phyloP scores from a whole-genome alignment of 2,888 invertebrate species.

The Athalia cordata region DNA sequence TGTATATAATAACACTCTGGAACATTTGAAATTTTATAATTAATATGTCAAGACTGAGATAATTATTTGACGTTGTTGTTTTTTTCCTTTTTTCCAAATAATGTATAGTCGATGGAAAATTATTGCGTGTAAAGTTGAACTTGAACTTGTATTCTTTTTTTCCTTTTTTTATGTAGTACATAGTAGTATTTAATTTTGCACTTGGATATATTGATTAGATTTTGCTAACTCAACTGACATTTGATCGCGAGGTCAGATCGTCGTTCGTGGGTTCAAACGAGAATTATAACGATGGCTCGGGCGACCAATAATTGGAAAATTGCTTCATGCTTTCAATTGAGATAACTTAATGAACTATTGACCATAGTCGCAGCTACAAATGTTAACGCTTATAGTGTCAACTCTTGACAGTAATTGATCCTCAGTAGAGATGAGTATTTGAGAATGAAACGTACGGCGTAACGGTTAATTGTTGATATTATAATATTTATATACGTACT shows the following conservation, averaged over 20 bases:
- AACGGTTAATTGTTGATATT: no score
- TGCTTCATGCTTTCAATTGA: slow-evolving; percentile 63
- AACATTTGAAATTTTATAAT: no score
- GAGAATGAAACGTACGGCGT: no score
- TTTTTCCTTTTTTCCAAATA: no score
- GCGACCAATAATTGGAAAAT: slow-evolving; percentile 57
- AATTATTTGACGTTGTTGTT: no score
- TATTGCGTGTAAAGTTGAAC: no score
- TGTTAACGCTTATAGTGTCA: slow-evolving; percentile 39
- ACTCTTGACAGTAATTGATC: slow-evolving; percentile 23
- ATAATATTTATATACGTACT: no score
- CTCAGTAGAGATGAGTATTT: neutral
- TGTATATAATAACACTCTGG: no score
- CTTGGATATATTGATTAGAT: neutral
- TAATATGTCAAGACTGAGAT: no score
- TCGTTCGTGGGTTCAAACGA: neutral
- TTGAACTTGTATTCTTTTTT: no score
- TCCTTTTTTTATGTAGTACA: neutral
- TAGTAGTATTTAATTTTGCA: neutral
- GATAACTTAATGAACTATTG: slow-evolving; percentile 61
- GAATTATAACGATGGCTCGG: neutral
- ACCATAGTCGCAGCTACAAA: slow-evolving; percentile 24
- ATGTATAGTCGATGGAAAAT: no score
- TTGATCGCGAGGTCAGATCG: neutral
- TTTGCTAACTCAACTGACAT: neutral